Base-by-base conservation (phyloP, 2,797 vertebrate species). In the Epinephelus coioides region DNA sequence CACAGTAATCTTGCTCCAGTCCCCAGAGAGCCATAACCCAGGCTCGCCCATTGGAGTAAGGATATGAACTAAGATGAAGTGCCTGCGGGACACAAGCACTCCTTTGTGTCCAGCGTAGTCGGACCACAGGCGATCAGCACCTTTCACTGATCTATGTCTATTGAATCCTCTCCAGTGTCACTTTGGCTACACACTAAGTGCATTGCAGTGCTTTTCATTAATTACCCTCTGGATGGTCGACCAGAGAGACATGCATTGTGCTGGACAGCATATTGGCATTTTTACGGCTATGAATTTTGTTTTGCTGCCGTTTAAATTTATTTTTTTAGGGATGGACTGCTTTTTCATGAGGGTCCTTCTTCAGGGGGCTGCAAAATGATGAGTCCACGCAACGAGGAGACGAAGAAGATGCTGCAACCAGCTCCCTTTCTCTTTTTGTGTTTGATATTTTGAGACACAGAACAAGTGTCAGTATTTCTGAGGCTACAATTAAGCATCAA, bases 231-330 rank as follows among this genome's bases (percentile, higher is more conserved):
- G 73, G 84, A 88, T 73, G 78, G 76, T 75, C 43, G 51, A 62
- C 86, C 27, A 18, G 91, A 86, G 86, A 86, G 72, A 83, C 82
- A 94, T 94, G 91, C 76, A 86, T 94, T 78, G 78, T 60, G 40
- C 70, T 7, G 15, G 80, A 85, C 82, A 81, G 76, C 34, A 2
- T 94, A 95, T 95, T 94, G 95, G 91, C 95, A 94, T 91, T 94
- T 96, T 95, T 95, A 96, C 81, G 76, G 92, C 86, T 78, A 71
- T 80, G 87, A 91, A 94, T 70, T 94, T 92, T 94, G 94, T 95
- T 96, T 95, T 87, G 89, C 92, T 91, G 93, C 85, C 78, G 53
- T 87, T 94, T 90, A 88, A 92, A 94, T 94, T 60, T 75, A 66
- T 86, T 90, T 93, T 44, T 88, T 79, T 80, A 80, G 73, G 85